Base-by-base conservation (phyloP, 2,797 vertebrate species). In the Crocodylus rhombifer region DNA sequence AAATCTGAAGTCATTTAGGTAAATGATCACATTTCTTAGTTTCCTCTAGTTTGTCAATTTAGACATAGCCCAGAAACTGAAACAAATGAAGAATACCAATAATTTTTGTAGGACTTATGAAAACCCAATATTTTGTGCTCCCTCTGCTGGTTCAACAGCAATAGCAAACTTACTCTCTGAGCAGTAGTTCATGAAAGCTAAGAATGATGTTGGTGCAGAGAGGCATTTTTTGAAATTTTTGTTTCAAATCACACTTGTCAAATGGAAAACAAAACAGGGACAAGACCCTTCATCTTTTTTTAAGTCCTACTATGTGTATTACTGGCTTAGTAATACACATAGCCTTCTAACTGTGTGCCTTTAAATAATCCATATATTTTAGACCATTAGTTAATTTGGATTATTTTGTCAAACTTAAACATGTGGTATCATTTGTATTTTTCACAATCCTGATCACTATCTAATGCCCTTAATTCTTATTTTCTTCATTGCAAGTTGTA, bases 121-220 rank as follows among this genome's bases (percentile, higher is more conserved):
- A 60, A 64, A 61, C 65, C 36, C 25, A 80, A 60, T 61, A 71
- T 79, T 79, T 56, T 62, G 75, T 87, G 94, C 89, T 92, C 94
- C 93, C 95, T 86, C 91, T 94, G 91, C 89, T 93, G 86, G 92
- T 74, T 91, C 79, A 85, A 61, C 75, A 90, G 65, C 15, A 51
- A 23, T 60, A 84, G 77, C 79, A 63, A 95, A 63, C 26, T 76
- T 73, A 85, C 61, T 55, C 61, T 77, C 73, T 55, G 42, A 51
- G 42, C 42, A 51, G 42, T 51, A 51, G 42, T 51, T 51, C 42
- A 51, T 51, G 9, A 51, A 51, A 51, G 42, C 42, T 51, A 51
- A 51, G 23, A 74, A 61, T 74, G 57, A 73, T n/a, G 58, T 14
- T 82, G 36, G 42, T 75, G 60, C 36, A 61, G 26, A 58, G 21